phyloP scores from a whole-genome alignment of 2,113 vertebrate genomes.

The Periophthalmodon schlosseri region DNA sequence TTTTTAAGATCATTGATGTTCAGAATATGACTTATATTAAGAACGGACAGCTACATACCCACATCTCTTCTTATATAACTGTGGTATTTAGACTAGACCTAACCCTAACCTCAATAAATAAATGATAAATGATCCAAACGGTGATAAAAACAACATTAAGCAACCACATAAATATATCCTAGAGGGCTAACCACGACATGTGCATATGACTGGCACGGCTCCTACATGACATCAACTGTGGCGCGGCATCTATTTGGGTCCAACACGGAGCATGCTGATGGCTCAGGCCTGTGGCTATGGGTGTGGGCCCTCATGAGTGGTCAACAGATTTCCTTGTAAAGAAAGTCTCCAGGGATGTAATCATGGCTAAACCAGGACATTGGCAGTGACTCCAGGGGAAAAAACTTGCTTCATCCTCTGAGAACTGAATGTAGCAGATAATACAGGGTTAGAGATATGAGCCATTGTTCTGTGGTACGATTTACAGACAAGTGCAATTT shows the following conservation, averaged over 20 bases:
- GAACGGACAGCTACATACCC: not conserved
- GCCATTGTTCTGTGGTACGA: conserved; percentile 7
- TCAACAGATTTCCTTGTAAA: conserved; percentile 53
- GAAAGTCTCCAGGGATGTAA: conserved; percentile 50
- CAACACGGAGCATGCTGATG: conserved; percentile 41
- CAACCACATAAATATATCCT: conserved; percentile 13
- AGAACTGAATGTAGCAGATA: conserved; percentile 5
- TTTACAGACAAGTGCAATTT: not conserved
- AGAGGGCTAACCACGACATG: not conserved
- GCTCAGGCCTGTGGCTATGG: conserved; percentile 55
- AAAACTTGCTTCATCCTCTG: conserved; percentile 7
- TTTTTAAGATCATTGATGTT: not conserved
- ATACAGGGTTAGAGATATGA: conserved; percentile 9
- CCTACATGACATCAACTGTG: conserved; percentile 61
- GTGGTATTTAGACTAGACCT: conserved; percentile 4
- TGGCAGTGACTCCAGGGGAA: conserved; percentile 21
- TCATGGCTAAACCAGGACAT: conserved; percentile 43
- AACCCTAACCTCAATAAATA: not conserved
- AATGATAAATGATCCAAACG: not conserved
- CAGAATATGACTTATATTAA: not conserved
- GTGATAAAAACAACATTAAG: conserved; percentile 7
- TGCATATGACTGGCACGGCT: conserved; percentile 32
- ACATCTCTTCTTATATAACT: not conserved
- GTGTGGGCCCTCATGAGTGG: conserved; percentile 60
- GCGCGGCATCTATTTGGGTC: conserved; percentile 60